These are phyloP conservation scores for Takifugu rubripes DNA, from an alignment of 2,797 vertebrate genomes.

Conservation along the genomic window DNA sequence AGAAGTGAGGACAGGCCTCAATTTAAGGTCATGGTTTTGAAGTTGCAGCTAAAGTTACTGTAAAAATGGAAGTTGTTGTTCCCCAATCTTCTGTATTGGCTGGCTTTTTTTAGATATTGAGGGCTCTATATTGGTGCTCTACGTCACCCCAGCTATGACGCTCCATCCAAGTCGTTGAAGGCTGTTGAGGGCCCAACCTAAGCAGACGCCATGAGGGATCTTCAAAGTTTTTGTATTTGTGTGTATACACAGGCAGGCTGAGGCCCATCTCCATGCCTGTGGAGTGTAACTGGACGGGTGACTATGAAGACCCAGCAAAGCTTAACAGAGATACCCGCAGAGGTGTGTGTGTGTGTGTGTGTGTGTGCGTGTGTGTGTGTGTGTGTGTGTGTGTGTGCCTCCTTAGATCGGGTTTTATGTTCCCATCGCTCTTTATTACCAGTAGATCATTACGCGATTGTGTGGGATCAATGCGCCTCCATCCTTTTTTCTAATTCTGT, in stretches of 20 bases:
- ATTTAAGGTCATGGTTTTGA: too few relatives aligned
- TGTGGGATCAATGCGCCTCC: conserved; percentile 39
- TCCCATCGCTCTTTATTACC: conserved; percentile 52
- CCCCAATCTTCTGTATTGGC: too few relatives aligned
- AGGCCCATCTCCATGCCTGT: conserved; percentile 99
- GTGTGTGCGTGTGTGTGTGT: conserved; percentile 38
- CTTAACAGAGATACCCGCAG: conserved; percentile 87
- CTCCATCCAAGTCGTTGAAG: too few relatives aligned
- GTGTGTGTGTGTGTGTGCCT: conserved; percentile 19
- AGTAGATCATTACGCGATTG: conserved; percentile 44
- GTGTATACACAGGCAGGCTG: conserved; percentile 80
- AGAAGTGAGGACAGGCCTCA: too few relatives aligned
- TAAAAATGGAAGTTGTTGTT: too few relatives aligned
- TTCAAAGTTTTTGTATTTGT: conserved; percentile 9
- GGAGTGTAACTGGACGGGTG: conserved; percentile 98
- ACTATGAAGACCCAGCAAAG: conserved; percentile 96
- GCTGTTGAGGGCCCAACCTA: too few relatives aligned
- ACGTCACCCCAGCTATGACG: too few relatives aligned
- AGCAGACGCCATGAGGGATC: neutral
- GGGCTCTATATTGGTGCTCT: too few relatives aligned
- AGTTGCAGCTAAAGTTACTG: too few relatives aligned
- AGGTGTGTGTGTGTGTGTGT: conserved; percentile 48
- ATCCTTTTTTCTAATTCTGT: conserved; percentile 32
- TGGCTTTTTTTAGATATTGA: too few relatives aligned
- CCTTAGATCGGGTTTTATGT: conserved; percentile 52